Base-by-base conservation (phyloP, 2,113 vertebrate genomes). In the Oncorhynchus keta region DNA sequence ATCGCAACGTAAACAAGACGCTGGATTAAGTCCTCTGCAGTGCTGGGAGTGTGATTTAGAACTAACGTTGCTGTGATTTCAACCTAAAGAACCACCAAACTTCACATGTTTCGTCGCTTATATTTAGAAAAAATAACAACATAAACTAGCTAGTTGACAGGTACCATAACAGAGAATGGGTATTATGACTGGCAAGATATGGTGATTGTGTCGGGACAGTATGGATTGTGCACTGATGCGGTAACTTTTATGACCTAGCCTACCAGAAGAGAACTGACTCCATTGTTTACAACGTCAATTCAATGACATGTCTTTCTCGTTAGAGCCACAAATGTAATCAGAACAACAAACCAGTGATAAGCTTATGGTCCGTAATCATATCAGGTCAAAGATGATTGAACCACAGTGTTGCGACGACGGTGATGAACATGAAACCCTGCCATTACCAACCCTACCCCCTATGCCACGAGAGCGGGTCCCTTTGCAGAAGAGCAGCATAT, bases 401-500 rank as follows among this genome's bases (percentile, higher is more conserved):
- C 67, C 83, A 39, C 83, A 79, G 77, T 85, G 85, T 49, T 71
- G 73, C 64, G 81, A 85, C 0, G 87, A 84, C 74, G 11, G 35
- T 5, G 62, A n/a, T 11, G 32, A 28, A n/a, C 51, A 68, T 16
- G 88, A 87, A 75, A 74, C 66, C 66, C 73, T 84, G 32, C 67
- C 81, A 67, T 75, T 76, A 45, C n/a, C 90, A 62, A 83, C 86
- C 71, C 78, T 82, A 66, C 84, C 82, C 24, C 85, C 83, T 5
- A 82, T 86, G 66, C 82, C 76, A 70, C 88, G 93, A 81, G 94
- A 95, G 61, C 92, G 95, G 2, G 83, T 91, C 49, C 74, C 89
- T 0, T 73, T 92, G 73, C 87, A 89, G 86, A 95, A 95, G 85
- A 93, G 86, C 90, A 94, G 93, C 82, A 95, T 97, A 81, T 97